These are phyloP conservation scores for Megalonaias nervosa DNA, from an alignment of 1,140 invertebrate genomes.

Conservation along the genomic window DNA sequence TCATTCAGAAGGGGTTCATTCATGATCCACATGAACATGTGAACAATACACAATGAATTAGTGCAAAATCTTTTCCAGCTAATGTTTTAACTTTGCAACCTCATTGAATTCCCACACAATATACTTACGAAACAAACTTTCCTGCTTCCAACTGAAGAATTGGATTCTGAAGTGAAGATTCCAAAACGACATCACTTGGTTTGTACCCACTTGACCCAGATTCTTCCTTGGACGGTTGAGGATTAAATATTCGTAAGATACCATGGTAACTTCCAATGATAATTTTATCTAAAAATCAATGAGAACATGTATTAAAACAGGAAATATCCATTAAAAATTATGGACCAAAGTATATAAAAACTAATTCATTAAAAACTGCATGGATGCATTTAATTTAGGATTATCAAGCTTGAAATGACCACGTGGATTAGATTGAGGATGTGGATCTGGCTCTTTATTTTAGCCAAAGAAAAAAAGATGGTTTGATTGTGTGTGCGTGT, in stretches of 20 bases:
- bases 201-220: conserved; percentile 73
- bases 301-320: too few species aligned
- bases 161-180: conserved; percentile 78
- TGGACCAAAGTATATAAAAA: too few species aligned
- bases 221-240: conserved; percentile 71
- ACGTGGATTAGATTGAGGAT: too few species aligned
- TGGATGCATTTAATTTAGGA: too few species aligned
- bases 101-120: conserved; percentile 6
- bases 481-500: too few species aligned
- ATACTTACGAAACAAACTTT: conserved; percentile 81
- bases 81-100: neutral
- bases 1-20: neutral
- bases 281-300: conserved; percentile 75
- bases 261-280: conserved; percentile 82
- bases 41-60: neutral
- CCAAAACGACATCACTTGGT: conserved; percentile 81
- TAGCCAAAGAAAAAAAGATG: too few species aligned
- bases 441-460: too few species aligned
- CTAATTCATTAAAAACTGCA: too few species aligned
- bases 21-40: neutral
- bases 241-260: conserved; percentile 80
- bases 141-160: conserved; percentile 83
- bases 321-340: too few species aligned
- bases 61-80: neutral
- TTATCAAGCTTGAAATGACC: too few species aligned